Evolutionary conservation across 2,888 invertebrate species (phyloP).

Genomic region (Ephialtes manifestator): DNA sequence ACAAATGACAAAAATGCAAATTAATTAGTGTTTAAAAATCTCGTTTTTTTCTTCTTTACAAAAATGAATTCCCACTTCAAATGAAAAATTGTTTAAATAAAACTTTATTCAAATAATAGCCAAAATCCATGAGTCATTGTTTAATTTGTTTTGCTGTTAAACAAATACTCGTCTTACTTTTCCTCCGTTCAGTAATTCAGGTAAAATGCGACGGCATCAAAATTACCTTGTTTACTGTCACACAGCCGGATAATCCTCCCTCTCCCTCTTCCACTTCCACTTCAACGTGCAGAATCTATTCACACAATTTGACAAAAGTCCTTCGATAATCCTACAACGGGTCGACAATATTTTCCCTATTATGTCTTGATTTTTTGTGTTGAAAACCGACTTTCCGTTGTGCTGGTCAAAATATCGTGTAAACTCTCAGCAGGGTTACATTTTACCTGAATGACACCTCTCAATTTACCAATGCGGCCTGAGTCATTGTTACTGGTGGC

Average conservation of each 20-base stretch:
- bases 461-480: slow-evolving; percentile 5
- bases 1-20: too few species aligned
- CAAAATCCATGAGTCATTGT: not conserved
- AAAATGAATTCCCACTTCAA: too few species aligned
- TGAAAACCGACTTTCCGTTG: not conserved
- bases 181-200: slow-evolving; percentile 60
- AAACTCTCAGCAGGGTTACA: slow-evolving; percentile 38
- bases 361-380: not conserved
- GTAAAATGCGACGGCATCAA: slow-evolving; percentile 41
- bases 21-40: too few species aligned
- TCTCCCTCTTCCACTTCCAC: not conserved
- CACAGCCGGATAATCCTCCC: slow-evolving; percentile 39
- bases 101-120: not conserved
- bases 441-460: slow-evolving; percentile 37
- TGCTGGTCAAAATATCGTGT: slow-evolving; percentile 37
- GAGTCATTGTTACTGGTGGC: slow-evolving; percentile 27
- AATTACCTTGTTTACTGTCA: slow-evolving; percentile 41
- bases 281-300: not conserved
- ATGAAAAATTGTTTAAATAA: too few species aligned
- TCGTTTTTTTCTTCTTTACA: too few species aligned
- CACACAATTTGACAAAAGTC: not conserved
- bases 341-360: not conserved
- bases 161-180: slow-evolving; percentile 15
- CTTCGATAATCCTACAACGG: slow-evolving; percentile 4
- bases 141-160: not conserved